These are phyloP conservation scores for Gymnoscelis rufifasciata DNA, from an alignment of 2,888 invertebrate species.

Conservation along the genomic window DNA sequence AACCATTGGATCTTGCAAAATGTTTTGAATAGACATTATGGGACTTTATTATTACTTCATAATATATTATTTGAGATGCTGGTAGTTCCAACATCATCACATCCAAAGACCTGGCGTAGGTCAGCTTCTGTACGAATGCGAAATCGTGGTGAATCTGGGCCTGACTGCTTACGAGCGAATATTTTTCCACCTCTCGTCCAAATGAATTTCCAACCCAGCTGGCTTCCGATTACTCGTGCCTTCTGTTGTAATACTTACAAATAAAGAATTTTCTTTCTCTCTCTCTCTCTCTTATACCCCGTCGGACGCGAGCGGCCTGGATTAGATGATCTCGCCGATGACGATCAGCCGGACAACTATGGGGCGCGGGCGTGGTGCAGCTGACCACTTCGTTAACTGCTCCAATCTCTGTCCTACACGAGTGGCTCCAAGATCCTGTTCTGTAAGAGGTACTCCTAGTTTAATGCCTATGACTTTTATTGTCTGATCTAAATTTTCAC, in stretches of 20 bases:
- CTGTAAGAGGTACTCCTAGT: neutral
- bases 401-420: neutral
- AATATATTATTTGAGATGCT: neutral
- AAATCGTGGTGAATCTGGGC: neutral
- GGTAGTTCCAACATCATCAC: neutral
- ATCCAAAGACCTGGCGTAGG: neutral
- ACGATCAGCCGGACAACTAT: constrained; percentile 2
- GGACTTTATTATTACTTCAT: neutral
- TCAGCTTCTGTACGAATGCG: constrained; percentile 1
- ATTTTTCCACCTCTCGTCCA: constrained; percentile 4
- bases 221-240: too few species aligned
- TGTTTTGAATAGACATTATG: too few species aligned
- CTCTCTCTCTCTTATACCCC: constrained; percentile 1
- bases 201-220: too few species aligned
- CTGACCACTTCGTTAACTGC: neutral
- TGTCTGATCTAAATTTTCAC: neutral
- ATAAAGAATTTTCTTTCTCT: too few species aligned
- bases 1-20: neutral
- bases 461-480: neutral
- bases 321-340: constrained; percentile 1
- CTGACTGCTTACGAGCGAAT: neutral
- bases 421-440: neutral
- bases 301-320: constrained; percentile 1
- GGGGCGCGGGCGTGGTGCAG: constrained; percentile 1
- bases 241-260: too few species aligned